Evolutionary conservation across 2,113 vertebrate species (phyloP).

Genomic region (Lynx canadensis): DNA sequence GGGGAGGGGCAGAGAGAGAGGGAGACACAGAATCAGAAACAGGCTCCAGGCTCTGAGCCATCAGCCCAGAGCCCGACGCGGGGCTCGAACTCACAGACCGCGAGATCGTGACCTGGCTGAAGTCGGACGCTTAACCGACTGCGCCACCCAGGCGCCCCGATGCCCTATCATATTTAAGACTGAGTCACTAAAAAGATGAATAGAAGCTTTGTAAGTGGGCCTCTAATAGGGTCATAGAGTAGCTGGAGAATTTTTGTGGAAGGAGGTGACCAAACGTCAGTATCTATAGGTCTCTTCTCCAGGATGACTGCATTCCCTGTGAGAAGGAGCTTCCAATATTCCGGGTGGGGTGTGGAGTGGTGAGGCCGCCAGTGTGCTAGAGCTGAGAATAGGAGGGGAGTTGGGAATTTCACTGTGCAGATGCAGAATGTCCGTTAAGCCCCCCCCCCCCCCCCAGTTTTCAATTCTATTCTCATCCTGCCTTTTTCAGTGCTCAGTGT

Average conservation of each 20-base stretch:
- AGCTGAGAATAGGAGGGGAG: neutral
- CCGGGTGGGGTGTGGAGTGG: neutral
- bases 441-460: neutral
- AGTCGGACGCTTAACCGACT: too few relatives aligned
- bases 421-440: neutral
- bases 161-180: slow-evolving; percentile 34
- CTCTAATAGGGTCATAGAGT: neutral
- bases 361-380: neutral
- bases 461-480: neutral
- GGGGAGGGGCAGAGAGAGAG: too few relatives aligned
- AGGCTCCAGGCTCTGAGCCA: too few relatives aligned
- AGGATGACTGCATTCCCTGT: neutral
- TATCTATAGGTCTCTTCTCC: neutral
- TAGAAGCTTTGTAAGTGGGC: neutral
- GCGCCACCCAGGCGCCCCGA: too few relatives aligned
- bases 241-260: neutral
- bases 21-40: too few relatives aligned
- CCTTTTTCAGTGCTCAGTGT: neutral
- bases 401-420: neutral
- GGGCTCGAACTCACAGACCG: too few relatives aligned
- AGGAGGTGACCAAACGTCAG: neutral
- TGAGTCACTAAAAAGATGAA: neutral
- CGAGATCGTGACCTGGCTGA: too few relatives aligned
- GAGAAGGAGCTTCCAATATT: neutral
- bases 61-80: too few relatives aligned